Evolutionary conservation across 2,113 vertebrate species (phyloP).

Genomic region (Scartelaos histophorus): DNA sequence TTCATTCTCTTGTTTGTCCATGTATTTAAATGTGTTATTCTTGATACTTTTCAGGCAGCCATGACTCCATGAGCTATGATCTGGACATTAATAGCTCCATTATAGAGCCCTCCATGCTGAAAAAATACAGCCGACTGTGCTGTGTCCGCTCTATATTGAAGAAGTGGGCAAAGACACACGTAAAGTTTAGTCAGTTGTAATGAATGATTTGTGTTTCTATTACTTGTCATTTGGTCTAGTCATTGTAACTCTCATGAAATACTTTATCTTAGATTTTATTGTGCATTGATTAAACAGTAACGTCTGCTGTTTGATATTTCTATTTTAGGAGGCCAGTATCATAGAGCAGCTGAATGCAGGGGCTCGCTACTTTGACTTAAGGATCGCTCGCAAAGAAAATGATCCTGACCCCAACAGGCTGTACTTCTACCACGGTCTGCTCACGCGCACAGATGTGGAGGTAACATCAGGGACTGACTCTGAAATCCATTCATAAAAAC

Average conservation of each 20-base stretch:
- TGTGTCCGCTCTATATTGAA: slow-evolving; percentile 28
- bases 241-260: background rate
- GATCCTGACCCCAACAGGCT: slow-evolving; percentile 43
- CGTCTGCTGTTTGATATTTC: slow-evolving; percentile 1
- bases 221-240: background rate
- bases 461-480: slow-evolving; percentile 20
- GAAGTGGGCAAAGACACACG: slow-evolving; percentile 58
- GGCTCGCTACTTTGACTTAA: slow-evolving; percentile 62
- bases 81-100: slow-evolving; percentile 54
- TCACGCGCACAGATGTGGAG: slow-evolving; percentile 56
- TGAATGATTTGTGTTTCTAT: background rate
- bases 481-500: background rate
- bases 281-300: background rate
- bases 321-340: slow-evolving; percentile 45
- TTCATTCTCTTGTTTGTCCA: no score
- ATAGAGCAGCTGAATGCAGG: slow-evolving; percentile 55
- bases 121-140: slow-evolving; percentile 25
- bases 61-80: slow-evolving; percentile 63
- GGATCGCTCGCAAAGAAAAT: slow-evolving; percentile 44
- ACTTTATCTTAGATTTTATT: background rate
- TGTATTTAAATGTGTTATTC: no score
- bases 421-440: slow-evolving; percentile 61
- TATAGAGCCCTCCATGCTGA: slow-evolving; percentile 47
- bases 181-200: background rate
- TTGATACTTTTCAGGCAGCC: slow-evolving; percentile 49